Evolutionary conservation across 2,888 invertebrate genomes (phyloP).

Genomic region (Ditula angustiorana): DNA sequence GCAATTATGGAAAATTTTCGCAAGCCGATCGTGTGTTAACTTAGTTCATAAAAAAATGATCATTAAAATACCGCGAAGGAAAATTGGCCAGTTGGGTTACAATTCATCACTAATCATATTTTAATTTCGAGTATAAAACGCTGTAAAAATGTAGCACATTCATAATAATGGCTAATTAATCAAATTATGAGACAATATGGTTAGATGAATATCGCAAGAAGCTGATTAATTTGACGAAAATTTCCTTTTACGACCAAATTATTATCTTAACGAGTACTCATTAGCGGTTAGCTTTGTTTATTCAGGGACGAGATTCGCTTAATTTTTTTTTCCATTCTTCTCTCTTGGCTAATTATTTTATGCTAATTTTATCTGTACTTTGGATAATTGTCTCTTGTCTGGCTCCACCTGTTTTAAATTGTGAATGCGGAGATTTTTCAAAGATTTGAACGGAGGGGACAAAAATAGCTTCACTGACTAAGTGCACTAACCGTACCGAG

Average conservation of each 20-base stretch:
- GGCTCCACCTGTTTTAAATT: conserved; percentile 34
- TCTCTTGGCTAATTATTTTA: conserved; percentile 68
- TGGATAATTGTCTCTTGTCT: conserved; percentile 54
- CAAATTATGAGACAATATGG: neutral
- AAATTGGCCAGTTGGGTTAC: too few relatives aligned
- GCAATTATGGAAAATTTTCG: too few relatives aligned
- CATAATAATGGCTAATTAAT: neutral
- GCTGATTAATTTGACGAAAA: conserved; percentile 43
- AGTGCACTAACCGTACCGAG: neutral
- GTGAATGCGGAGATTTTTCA: conserved; percentile 18
- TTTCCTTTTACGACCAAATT: conserved; percentile 60
- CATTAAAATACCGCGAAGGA: too few relatives aligned
- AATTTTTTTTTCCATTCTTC: conserved; percentile 51
- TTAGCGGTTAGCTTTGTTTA: conserved; percentile 70
- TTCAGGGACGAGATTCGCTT: conserved; percentile 52
- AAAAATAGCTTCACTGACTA: neutral
- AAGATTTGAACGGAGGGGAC: neutral
- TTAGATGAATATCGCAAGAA: neutral
- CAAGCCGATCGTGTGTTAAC: too few relatives aligned
- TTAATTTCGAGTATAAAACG: too few relatives aligned
- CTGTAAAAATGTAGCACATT: neutral
- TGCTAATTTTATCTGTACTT: conserved; percentile 63
- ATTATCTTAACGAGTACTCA: conserved; percentile 68
- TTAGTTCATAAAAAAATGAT: too few relatives aligned
- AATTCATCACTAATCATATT: too few relatives aligned